Percentiles rank a stretch among this genome's conserved stretches.
Conservation (phyloP, 2,888 invertebrate genomes). For the Stegophylla sp. region DNA sequence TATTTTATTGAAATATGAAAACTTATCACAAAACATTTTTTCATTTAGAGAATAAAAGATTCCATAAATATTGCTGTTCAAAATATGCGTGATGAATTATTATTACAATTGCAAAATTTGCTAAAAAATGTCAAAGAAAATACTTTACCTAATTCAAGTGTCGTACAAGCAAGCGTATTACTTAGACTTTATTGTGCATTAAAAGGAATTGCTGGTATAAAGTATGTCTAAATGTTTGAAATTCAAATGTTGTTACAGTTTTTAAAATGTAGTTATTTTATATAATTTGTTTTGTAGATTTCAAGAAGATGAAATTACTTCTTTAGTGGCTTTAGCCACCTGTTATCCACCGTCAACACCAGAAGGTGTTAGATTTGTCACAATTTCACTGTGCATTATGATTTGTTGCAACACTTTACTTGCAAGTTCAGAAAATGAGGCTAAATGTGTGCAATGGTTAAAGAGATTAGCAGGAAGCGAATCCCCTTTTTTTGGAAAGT, state of each 20-base stretch:
- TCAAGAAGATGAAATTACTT: conserved; percentile 88
- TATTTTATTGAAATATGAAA: neutral
- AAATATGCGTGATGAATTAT: conserved; percentile 77
- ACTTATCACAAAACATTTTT: conserved; percentile 5
- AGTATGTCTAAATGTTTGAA: conserved; percentile 68
- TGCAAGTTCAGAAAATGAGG: conserved; percentile 77
- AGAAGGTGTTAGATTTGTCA: conserved; percentile 90
- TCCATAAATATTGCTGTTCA: conserved; percentile 73
- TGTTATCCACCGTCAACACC: conserved; percentile 88
- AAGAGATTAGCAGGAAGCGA: conserved; percentile 74
- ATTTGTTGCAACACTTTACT: conserved; percentile 90
- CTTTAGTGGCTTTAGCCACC: conserved; percentile 83
- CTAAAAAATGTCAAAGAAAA: conserved; percentile 72
- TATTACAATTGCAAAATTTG: conserved; percentile 73
- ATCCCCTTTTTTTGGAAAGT: conserved; percentile 60
- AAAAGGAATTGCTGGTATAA: conserved; percentile 89
- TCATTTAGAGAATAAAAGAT: conserved; percentile 74
- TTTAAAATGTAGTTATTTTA: neutral
- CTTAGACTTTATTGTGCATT: conserved; percentile 89
- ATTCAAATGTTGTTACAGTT: too few relatives aligned
- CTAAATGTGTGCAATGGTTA: conserved; percentile 88
- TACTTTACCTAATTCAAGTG: conserved; percentile 71
- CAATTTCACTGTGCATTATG: conserved; percentile 90
- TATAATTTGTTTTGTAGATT: conserved; percentile 68
- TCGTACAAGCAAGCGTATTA: conserved; percentile 88